Evolutionary conservation across 2,113 vertebrate genomes (phyloP), one percentile per base, ranked within the genome.

Genomic region (Colinus virginianus): DNA sequence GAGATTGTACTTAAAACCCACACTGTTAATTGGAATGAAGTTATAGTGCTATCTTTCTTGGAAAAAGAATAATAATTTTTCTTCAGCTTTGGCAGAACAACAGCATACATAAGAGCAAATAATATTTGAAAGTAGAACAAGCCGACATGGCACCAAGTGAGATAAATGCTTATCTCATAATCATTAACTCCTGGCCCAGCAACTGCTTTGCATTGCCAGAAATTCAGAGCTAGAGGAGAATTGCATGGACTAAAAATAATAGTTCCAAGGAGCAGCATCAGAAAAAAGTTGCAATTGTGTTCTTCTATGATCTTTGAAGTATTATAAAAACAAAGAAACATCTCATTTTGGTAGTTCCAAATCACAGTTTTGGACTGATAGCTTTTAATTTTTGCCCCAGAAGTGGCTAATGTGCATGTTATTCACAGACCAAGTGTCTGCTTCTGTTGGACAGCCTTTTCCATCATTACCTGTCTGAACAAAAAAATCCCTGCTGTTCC

Each of bases 131-230:
- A 88, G 83, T 77, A 90, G 88, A 95, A 85, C 85, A 95, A 96
- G 93, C 85, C 51, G 11, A 94, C 95, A 69, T 92, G 92, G 91
- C 90, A 96, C 92, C 87, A 87, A 97, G 91, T 97, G 95, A 96
- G 95, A 96, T 84, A 92, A 93, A 96, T 93, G 93, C 90, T 95
- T 93, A 97, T 96, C 92, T 97, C 91, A 96, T 88, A 95, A 95
- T 90, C 96, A 94, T 96, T 97, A 96, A 96, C 79, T 96, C 36
- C 91, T 96, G 97, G 96, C 95, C 90, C 71, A 84, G 71, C 34
- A 28, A 53, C 62, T 83, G 74, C 78, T 84, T 95, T 53, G 19
- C 78, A 69, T 58, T 78, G 59, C 74, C 90, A 94, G 90, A 94
- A 88, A 78, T 62, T 63, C 58, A 66, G 58, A 66, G 75, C 94